Conservation (phyloP, 2,113 vertebrate genomes). For the Arothron firmamentum region DNA sequence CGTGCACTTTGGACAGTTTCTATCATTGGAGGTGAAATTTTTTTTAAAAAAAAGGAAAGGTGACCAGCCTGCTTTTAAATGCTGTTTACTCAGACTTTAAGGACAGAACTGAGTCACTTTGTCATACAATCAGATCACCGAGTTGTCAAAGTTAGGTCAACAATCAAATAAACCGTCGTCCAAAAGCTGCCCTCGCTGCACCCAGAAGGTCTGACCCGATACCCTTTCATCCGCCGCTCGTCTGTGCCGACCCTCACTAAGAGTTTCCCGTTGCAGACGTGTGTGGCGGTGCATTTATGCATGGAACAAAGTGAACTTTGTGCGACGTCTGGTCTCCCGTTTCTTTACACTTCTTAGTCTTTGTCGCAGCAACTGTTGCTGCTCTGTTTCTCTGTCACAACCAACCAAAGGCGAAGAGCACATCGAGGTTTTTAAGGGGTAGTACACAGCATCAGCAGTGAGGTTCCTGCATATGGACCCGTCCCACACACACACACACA, state of each 20-base stretch:
- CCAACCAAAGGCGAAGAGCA: conserved; percentile 73
- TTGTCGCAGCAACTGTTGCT: conserved; percentile 72
- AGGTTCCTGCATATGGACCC: conserved; percentile 21
- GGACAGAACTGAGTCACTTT: too few relatives aligned
- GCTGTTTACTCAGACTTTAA: too few relatives aligned
- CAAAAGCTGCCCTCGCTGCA: conserved; percentile 41
- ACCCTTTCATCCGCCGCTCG: conserved; percentile 39
- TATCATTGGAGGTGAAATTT: neutral
- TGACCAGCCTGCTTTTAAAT: too few relatives aligned
- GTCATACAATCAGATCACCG: too few relatives aligned
- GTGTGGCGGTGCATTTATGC: conserved; percentile 74
- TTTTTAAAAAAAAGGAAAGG: too few relatives aligned
- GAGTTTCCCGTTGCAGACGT: conserved; percentile 66
- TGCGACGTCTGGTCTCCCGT: neutral
- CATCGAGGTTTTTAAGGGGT: conserved; percentile 45
- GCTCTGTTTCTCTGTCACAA: conserved; percentile 75
- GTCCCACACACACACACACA: conserved; percentile 52
- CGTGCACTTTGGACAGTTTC: conserved; percentile 18
- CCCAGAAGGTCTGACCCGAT: conserved; percentile 40
- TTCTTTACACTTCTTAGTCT: conserved; percentile 41
- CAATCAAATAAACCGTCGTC: conserved; percentile 22
- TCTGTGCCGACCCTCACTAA: conserved; percentile 46
- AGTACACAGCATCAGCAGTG: conserved; percentile 30
- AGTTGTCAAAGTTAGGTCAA: too few relatives aligned
- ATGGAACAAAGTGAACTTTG: conserved; percentile 65